Evolutionary conservation across 2,797 vertebrate genomes (phyloP).

Genomic region (Nannoperca obscura): DNA sequence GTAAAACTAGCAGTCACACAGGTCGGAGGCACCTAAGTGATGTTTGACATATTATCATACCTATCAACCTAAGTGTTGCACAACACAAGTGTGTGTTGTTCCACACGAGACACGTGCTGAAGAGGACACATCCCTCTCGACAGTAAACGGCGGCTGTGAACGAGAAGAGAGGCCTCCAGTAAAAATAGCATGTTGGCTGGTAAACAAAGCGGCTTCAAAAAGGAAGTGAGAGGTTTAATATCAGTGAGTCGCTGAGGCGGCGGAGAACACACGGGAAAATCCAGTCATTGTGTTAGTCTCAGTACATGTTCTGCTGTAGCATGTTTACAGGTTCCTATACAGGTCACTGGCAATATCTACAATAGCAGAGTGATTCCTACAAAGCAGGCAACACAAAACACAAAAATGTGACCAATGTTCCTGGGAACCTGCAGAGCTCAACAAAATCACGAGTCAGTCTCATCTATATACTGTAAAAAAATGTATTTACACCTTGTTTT

Average conservation of each 20-base stretch:
- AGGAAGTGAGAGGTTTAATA: slow-evolving; percentile 94
- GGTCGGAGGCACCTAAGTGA: neutral
- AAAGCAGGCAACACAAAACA: neutral
- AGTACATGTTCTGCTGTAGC: slow-evolving; percentile 20
- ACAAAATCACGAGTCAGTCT: neutral
- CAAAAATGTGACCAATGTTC: slow-evolving; percentile 8
- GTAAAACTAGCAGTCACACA: neutral
- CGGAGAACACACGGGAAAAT: slow-evolving; percentile 68
- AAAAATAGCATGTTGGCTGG: slow-evolving; percentile 90
- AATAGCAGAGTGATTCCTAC: slow-evolving; percentile 10
- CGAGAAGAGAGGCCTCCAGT: slow-evolving; percentile 66
- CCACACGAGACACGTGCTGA: slow-evolving; percentile 36
- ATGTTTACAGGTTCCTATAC: slow-evolving; percentile 50
- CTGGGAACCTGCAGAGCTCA: slow-evolving; percentile 5
- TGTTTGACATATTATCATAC: neutral
- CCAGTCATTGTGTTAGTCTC: slow-evolving; percentile 61
- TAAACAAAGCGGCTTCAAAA: slow-evolving; percentile 92
- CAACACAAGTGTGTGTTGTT: slow-evolving; percentile 19
- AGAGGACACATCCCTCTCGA: slow-evolving; percentile 54
- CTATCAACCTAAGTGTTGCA: neutral
- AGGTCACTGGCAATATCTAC: slow-evolving; percentile 20
- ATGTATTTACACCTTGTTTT: neutral
- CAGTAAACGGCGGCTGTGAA: slow-evolving; percentile 37
- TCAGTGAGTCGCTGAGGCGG: slow-evolving; percentile 69
- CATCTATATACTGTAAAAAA: neutral